Evolutionary conservation across 2,888 invertebrate species (phyloP).

Genomic region (Ennomos erosarius): DNA sequence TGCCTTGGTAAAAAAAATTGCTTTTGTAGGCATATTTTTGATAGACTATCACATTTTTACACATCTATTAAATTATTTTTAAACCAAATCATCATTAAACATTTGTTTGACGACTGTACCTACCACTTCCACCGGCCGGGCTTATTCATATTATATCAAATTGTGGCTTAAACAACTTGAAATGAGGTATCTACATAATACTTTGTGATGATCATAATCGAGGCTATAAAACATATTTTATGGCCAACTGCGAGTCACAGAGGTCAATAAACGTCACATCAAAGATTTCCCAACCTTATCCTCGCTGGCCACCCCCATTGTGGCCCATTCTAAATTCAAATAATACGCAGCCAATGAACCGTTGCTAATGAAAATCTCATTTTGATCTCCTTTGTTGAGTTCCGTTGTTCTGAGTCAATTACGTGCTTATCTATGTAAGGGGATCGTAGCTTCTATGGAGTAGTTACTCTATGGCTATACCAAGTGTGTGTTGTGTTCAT

Average conservation of each 20-base stretch:
- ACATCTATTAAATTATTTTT: too few relatives aligned
- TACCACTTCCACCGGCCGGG: too few relatives aligned
- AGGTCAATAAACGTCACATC: slow-evolving; percentile 30
- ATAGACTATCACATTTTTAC: too few relatives aligned
- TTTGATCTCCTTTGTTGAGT: slow-evolving; percentile 36
- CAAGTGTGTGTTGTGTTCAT: background rate
- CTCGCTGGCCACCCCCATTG: slow-evolving; percentile 9
- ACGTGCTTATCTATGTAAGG: slow-evolving; percentile 26
- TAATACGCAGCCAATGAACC: slow-evolving; percentile 34
- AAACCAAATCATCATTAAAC: too few relatives aligned
- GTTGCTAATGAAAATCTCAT: slow-evolving; percentile 39
- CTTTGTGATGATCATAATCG: background rate
- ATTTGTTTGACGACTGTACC: too few relatives aligned
- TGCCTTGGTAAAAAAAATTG: too few relatives aligned
- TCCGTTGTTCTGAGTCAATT: slow-evolving; percentile 38
- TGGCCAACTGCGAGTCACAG: slow-evolving; percentile 5
- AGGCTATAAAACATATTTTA: slow-evolving; percentile 21
- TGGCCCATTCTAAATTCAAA: slow-evolving; percentile 33
- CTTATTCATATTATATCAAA: too few relatives aligned
- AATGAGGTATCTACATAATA: too few relatives aligned
- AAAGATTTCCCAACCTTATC: slow-evolving; percentile 21
- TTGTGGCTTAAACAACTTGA: too few relatives aligned
- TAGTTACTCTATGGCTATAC: background rate
- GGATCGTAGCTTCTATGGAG: background rate
- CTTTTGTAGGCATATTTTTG: too few relatives aligned